These are phyloP conservation scores for Andrena dorsata DNA, from an alignment of 2,888 invertebrate genomes.

Conservation along the genomic window DNA sequence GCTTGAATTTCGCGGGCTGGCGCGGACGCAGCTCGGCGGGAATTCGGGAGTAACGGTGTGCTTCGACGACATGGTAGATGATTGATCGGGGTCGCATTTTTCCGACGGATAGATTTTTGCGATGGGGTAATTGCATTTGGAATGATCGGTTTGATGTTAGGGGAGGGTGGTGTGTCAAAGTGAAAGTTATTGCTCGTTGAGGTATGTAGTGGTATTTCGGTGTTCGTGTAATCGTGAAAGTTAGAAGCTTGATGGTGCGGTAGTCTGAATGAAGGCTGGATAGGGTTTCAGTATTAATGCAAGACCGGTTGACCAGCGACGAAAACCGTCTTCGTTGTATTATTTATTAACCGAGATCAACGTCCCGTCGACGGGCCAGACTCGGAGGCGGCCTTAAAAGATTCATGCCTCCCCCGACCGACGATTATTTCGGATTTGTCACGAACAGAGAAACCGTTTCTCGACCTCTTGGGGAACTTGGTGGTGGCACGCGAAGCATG, in stretches of 20 bases:
- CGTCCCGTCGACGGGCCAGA: constrained; percentile 45
- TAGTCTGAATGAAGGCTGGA: background rate
- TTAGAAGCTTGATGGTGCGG: background rate
- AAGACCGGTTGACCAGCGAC: constrained; percentile 44
- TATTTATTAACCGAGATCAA: constrained; percentile 61
- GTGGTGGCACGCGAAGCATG: constrained; percentile 25
- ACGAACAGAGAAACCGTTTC: constrained; percentile 16
- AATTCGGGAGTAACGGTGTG: constrained; percentile 11
- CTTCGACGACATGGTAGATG: constrained; percentile 12
- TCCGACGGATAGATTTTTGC: background rate
- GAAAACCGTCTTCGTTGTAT: constrained; percentile 28
- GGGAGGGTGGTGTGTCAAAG: background rate
- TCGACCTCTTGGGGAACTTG: background rate
- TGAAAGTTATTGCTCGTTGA: background rate
- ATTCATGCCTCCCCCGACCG: constrained; percentile 46
- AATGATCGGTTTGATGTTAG: constrained; percentile 1
- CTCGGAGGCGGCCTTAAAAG: constrained; percentile 35
- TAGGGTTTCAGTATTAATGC: constrained; percentile 19
- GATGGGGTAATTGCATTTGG: constrained; percentile 15
- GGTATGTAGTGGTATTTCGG: background rate
- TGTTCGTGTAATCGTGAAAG: background rate
- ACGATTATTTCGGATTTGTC: constrained; percentile 50
- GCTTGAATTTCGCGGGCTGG: constrained; percentile 31
- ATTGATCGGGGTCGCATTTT: constrained; percentile 27
- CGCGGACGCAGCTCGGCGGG: constrained; percentile 10